A percentile compares a stretch with the other conserved stretches of the same genome.
Conservation (phyloP, 2,888 invertebrate genomes). For the Athalia circularis region DNA sequence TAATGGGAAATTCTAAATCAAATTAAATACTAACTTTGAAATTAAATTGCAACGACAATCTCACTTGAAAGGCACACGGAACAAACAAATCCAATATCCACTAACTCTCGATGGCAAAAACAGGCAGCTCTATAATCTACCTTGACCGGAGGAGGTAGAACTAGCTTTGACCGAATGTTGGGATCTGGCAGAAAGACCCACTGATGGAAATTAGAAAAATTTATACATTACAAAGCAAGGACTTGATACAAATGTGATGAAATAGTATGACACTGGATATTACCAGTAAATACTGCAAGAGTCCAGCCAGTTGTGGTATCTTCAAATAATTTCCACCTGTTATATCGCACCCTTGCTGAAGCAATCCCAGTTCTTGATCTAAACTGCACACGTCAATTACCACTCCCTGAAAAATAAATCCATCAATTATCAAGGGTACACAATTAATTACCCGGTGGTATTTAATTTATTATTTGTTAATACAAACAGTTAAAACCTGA, state of each 20-base stretch:
- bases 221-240: neutral
- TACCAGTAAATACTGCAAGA: slow-evolving; percentile 91
- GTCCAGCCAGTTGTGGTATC: slow-evolving; percentile 89
- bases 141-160: slow-evolving; percentile 91
- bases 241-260: slow-evolving; percentile 1
- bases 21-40: neutral
- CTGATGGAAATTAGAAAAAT: slow-evolving; percentile 69
- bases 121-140: slow-evolving; percentile 98
- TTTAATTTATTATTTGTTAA: neutral
- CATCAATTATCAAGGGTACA: neutral
- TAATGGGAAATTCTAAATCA: slow-evolving; percentile 3
- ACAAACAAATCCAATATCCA: slow-evolving; percentile 98
- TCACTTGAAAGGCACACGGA: slow-evolving; percentile 96
- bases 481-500: neutral
- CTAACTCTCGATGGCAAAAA: slow-evolving; percentile 96
- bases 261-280: slow-evolving; percentile 56
- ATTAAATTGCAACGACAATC: slow-evolving; percentile 59
- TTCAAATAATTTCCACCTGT: slow-evolving; percentile 94
- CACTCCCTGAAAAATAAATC: slow-evolving; percentile 81
- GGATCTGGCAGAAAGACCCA: slow-evolving; percentile 96
- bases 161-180: slow-evolving; percentile 85
- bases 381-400: slow-evolving; percentile 94
- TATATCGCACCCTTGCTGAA: slow-evolving; percentile 98
- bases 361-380: slow-evolving; percentile 90
- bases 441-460: neutral